These are phyloP conservation scores for Champsocephalus esox DNA, from an alignment of 2,797 vertebrate genomes.

Conservation along the genomic window DNA sequence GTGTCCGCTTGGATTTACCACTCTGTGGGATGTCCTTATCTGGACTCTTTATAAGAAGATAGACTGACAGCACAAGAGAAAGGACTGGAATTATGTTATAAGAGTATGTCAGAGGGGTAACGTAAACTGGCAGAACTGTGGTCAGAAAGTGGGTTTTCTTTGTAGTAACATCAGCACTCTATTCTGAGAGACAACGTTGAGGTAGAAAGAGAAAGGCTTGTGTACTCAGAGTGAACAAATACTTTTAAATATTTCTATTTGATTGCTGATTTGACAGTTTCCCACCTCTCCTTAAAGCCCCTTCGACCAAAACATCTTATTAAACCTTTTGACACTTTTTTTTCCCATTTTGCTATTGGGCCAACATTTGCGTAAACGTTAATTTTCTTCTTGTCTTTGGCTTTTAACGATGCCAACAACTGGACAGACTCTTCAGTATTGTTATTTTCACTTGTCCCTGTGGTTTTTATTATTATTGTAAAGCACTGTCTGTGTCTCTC, in stretches of 20 bases:
- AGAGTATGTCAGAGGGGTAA: background rate
- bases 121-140: slow-evolving; percentile 13
- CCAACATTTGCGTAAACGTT: slow-evolving; percentile 29
- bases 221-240: slow-evolving; percentile 30
- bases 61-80: slow-evolving; percentile 21
- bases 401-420: slow-evolving; percentile 41
- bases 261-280: slow-evolving; percentile 34
- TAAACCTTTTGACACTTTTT: slow-evolving; percentile 50
- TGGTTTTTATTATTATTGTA: slow-evolving; percentile 68
- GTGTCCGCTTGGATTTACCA: slow-evolving; percentile 32
- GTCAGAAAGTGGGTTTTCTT: slow-evolving; percentile 27
- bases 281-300: slow-evolving; percentile 8
- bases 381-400: slow-evolving; percentile 27
- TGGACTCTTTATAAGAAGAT: slow-evolving; percentile 34
- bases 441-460: slow-evolving; percentile 48
- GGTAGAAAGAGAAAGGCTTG: slow-evolving; percentile 11
- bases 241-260: slow-evolving; percentile 31
- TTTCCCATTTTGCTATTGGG: slow-evolving; percentile 51
- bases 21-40: background rate
- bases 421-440: slow-evolving; percentile 44
- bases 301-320: slow-evolving; percentile 26
- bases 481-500: slow-evolving; percentile 80
- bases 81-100: slow-evolving; percentile 7
- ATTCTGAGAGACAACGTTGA: slow-evolving; percentile 21
- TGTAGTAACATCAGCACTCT: slow-evolving; percentile 7